Conservation (phyloP, 2,113 vertebrate genomes). For the Peucedramus taeniatus region DNA sequence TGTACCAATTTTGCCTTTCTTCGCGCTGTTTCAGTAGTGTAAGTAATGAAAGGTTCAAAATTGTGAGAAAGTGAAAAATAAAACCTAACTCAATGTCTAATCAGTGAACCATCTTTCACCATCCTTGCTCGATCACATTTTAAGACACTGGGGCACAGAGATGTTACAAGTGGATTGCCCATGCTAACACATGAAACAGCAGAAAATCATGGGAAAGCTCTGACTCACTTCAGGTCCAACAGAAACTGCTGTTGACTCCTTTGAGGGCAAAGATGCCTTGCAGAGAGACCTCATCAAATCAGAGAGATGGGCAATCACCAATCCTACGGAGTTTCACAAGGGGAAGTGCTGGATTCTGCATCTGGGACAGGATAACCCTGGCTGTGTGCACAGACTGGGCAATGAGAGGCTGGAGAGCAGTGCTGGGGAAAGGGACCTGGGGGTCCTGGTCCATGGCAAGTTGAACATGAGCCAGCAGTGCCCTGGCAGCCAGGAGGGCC, state of each 20-base stretch:
- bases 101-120: not conserved
- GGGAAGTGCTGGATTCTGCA: not conserved
- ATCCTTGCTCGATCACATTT: not conserved
- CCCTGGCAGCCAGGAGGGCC: not conserved
- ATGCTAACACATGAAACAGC: not conserved
- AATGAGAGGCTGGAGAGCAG: not conserved
- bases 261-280: not conserved
- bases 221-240: not conserved
- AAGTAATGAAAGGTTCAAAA: not conserved
- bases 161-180: not conserved
- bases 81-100: not conserved
- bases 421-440: rapidly evolving
- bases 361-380: not conserved
- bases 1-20: not conserved
- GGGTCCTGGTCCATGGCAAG: rapidly evolving
- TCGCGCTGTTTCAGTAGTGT: not conserved
- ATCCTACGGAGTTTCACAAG: rapidly evolving
- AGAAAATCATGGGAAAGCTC: not conserved
- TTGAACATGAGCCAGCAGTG: not conserved
- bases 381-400: not conserved
- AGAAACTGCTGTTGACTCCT: not conserved
- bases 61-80: not conserved
- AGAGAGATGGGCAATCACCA: not conserved
- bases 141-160: not conserved
- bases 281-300: not conserved